Conservation (phyloP, 2,113 vertebrate species). For the Danionella cerebrum region DNA sequence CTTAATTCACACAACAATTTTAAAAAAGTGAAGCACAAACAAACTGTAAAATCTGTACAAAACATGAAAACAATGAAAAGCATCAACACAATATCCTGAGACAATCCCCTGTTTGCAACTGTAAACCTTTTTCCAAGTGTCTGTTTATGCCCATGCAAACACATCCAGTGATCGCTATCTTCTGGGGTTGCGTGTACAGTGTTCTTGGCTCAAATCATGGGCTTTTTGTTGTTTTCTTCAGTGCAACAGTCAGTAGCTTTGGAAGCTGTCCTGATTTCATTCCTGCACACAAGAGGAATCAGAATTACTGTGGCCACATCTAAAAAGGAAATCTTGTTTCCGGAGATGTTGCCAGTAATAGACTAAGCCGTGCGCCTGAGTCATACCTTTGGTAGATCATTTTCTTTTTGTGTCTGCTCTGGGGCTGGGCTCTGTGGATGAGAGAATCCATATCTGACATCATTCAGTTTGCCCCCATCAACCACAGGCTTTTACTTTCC, state of each 20-base stretch:
- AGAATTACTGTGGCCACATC: background rate
- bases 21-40: no score
- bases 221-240: background rate
- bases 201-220: background rate
- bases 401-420: background rate
- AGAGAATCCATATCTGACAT: background rate
- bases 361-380: background rate
- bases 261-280: constrained; percentile 31
- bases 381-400: constrained; percentile 2
- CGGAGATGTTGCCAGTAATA: background rate
- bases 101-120: no score
- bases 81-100: no score
- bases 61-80: no score
- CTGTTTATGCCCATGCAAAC: no score
- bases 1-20: no score
- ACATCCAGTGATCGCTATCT: no score
- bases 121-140: no score
- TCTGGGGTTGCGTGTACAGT: no score
- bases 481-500: constrained; percentile 32
- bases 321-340: background rate
- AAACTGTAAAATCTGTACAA: no score
- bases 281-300: constrained; percentile 38
- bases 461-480: background rate
- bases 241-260: constrained; percentile 25
- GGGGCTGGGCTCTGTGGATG: background rate